Percentiles rank a stretch among this genome's conserved stretches.
These are phyloP conservation scores for Aplochiton taeniatus DNA, from an alignment of 2,797 vertebrate species.

Conservation along the genomic window DNA sequence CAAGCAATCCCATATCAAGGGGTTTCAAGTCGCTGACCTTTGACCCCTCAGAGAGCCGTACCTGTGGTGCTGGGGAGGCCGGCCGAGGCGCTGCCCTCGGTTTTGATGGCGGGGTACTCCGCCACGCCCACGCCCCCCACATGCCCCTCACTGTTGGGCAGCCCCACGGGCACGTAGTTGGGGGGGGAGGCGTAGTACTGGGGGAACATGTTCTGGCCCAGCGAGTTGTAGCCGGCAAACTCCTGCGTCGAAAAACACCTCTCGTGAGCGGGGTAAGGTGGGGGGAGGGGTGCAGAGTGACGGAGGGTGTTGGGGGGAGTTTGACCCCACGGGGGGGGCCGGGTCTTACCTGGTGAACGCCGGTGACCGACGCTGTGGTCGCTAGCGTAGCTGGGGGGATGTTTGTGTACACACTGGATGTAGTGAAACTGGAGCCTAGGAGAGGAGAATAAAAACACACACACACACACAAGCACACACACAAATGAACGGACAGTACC, in stretches of 20 bases:
- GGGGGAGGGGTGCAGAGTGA: background rate
- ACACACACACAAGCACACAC: background rate
- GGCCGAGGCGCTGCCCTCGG: slow-evolving; percentile 66
- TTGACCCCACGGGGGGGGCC: background rate
- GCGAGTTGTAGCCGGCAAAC: slow-evolving; percentile 87
- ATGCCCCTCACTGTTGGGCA: slow-evolving; percentile 77
- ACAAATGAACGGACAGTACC: background rate
- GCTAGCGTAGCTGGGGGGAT: slow-evolving; percentile 70
- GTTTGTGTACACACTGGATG: slow-evolving; percentile 80
- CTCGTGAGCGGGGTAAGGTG: background rate
- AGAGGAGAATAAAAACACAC: slow-evolving; percentile 21
- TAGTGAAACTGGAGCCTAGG: slow-evolving; percentile 80
- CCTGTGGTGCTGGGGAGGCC: slow-evolving; percentile 82
- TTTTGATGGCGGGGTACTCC: slow-evolving; percentile 77
- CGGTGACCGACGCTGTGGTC: slow-evolving; percentile 63
- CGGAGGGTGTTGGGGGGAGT: background rate
- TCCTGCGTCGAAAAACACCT: slow-evolving; percentile 77
- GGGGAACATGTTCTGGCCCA: slow-evolving; percentile 92
- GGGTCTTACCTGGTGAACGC: slow-evolving; percentile 69
- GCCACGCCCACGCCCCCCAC: slow-evolving; percentile 59
- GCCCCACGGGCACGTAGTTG: slow-evolving; percentile 81
- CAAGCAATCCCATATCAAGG: no score
- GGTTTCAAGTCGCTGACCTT: no score
- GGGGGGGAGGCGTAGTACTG: slow-evolving; percentile 87
- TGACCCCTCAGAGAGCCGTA: slow-evolving; percentile 42